Evolutionary conservation across 2,888 invertebrate genomes (phyloP).

Genomic region (Caenorhabditis parvicauda): DNA sequence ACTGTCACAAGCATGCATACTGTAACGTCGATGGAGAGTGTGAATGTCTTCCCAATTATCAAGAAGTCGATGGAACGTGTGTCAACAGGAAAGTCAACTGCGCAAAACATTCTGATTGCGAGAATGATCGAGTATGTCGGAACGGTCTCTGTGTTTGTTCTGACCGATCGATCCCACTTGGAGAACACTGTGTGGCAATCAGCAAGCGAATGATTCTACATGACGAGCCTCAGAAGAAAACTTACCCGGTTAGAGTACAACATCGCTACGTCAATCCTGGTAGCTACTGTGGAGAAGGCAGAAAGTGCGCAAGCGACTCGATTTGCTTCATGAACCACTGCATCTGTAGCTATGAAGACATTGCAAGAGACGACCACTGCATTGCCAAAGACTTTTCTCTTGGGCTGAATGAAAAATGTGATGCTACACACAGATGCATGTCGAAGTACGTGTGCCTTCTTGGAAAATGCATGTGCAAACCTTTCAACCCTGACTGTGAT

Average conservation of each 20-base stretch:
- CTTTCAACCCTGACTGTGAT: slow-evolving; percentile 29
- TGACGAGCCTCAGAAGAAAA: not conserved
- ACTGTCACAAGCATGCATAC: too few species aligned
- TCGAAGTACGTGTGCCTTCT: slow-evolving; percentile 39
- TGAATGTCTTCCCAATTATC: not conserved
- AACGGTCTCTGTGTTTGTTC: slow-evolving; percentile 33
- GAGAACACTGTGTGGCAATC: too few species aligned
- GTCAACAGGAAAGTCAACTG: not conserved
- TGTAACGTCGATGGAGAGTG: slow-evolving; percentile 18
- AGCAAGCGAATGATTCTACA: too few species aligned
- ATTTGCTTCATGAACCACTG: slow-evolving; percentile 36
- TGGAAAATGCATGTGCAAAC: slow-evolving; percentile 44
- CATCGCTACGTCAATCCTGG: slow-evolving; percentile 20
- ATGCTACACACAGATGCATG: slow-evolving; percentile 29
- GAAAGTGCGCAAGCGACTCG: slow-evolving; percentile 32
- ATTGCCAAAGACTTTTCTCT: slow-evolving; percentile 27
- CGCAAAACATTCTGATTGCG: slow-evolving; percentile 33
- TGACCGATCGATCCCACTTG: slow-evolving; percentile 10
- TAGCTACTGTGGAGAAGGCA: slow-evolving; percentile 14
- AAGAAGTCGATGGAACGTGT: slow-evolving; percentile 2
- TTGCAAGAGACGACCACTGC: slow-evolving; percentile 33
- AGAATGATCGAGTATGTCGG: slow-evolving; percentile 21
- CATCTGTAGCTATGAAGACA: slow-evolving; percentile 35
- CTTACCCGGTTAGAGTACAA: too few species aligned
- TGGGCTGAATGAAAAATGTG: slow-evolving; percentile 32